Evolutionary conservation across 1,140 invertebrate species (phyloP).

Genomic region (Epicauta chinensis): DNA sequence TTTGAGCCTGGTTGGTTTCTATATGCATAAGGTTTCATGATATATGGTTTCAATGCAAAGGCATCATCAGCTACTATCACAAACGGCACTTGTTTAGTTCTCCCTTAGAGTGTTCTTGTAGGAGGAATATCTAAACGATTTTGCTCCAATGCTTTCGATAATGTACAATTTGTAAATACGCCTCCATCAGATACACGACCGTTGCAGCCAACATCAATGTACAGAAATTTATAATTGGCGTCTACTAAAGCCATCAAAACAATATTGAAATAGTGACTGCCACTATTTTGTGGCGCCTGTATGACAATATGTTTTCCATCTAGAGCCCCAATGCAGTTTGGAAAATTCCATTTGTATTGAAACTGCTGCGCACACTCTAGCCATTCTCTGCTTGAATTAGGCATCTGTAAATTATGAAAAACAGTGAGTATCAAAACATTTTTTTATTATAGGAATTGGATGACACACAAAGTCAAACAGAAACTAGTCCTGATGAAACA

Average conservation of each 20-base stretch:
- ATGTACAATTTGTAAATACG: conserved; percentile 28
- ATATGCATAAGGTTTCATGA: conserved; percentile 23
- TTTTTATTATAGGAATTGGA: conserved; percentile 8
- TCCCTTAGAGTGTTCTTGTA: conserved; percentile 11
- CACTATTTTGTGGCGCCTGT: conserved; percentile 30
- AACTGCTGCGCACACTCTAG: conserved; percentile 16
- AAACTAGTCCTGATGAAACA: not conserved
- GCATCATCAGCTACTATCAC: conserved; percentile 27
- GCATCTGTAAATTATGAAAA: not conserved
- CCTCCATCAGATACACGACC: conserved; percentile 39
- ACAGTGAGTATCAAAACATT: too few species aligned
- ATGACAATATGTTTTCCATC: conserved; percentile 44
- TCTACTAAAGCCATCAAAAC: conserved; percentile 39
- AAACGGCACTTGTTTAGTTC: conserved; percentile 22
- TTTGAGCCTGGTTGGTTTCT: conserved; percentile 13
- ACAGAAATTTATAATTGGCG: conserved; percentile 34
- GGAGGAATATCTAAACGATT: conserved; percentile 11
- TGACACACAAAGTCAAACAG: not conserved
- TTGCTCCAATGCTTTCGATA: conserved; percentile 11
- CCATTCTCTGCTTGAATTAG: conserved; percentile 9
- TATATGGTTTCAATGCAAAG: conserved; percentile 22
- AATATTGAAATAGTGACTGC: conserved; percentile 39
- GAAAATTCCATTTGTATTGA: conserved; percentile 18
- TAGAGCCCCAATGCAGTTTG: conserved; percentile 35
- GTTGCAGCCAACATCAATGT: conserved; percentile 35